Evolutionary conservation across 2,888 invertebrate species (phyloP).

Genomic region (Stenolophus ochropezus): DNA sequence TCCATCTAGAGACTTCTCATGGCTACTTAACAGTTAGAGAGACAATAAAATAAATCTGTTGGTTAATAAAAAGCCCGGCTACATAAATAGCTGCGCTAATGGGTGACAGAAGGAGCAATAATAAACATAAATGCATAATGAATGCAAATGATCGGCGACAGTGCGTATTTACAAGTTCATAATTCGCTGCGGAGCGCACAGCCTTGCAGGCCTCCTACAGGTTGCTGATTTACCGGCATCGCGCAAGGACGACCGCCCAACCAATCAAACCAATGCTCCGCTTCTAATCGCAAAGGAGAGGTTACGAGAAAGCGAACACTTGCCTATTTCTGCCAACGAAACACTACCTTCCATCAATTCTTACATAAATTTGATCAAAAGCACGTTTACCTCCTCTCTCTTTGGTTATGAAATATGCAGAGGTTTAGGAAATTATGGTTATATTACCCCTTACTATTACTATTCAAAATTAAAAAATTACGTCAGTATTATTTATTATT

Average conservation of each 20-base stretch:
- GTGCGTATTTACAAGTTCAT: slow-evolving; percentile 46
- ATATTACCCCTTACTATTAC: no score
- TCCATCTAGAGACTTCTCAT: not conserved
- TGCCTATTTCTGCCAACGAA: no score
- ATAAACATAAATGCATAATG: slow-evolving; percentile 48
- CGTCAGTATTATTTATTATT: no score
- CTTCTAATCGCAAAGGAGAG: not conserved
- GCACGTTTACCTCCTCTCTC: no score
- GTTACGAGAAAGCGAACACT: not conserved
- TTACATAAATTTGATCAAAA: no score
- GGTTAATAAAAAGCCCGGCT: slow-evolving; percentile 10
- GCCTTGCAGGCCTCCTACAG: slow-evolving; percentile 16
- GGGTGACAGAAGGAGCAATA: slow-evolving; percentile 42
- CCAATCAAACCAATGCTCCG: not conserved
- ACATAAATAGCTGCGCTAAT: slow-evolving; percentile 30
- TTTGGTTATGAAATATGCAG: no score
- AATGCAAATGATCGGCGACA: slow-evolving; percentile 46
- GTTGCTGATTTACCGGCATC: slow-evolving; percentile 29
- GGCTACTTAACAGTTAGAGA: not conserved
- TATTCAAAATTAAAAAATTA: no score
- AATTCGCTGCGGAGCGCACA: slow-evolving; percentile 18
- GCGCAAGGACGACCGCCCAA: slow-evolving; percentile 21
- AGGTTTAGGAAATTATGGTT: no score
- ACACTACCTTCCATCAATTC: no score
- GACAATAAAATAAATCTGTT: slow-evolving; percentile 27